Percentiles rank a stretch among this genome's conserved stretches.
These are phyloP conservation scores for Sinocyclocheilus maitianheensis DNA, from an alignment of 2,113 vertebrate genomes.

Conservation along the genomic window DNA sequence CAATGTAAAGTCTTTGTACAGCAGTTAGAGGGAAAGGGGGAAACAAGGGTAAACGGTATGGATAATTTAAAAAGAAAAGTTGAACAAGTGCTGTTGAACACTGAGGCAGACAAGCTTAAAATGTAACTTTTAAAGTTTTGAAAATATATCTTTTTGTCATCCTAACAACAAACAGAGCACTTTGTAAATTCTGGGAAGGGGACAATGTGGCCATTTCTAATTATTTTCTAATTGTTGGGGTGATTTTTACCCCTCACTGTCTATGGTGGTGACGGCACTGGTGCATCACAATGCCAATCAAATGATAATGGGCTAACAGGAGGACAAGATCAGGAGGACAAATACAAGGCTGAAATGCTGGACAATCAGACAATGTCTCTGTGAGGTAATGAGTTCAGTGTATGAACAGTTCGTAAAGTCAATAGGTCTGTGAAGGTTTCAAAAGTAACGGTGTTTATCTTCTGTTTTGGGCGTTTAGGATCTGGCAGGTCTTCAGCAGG, in stretches of 20 bases:
- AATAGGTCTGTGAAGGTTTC: constrained; percentile 58
- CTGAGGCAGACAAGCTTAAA: background rate
- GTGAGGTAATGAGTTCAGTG: constrained; percentile 2
- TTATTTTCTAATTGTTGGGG: background rate
- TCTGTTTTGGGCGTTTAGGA: constrained; percentile 45
- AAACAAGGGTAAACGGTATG: too few species aligned
- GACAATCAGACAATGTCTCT: constrained; percentile 15
- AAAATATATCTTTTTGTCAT: background rate
- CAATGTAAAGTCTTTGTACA: too few species aligned
- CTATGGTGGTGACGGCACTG: background rate
- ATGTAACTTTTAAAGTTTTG: background rate
- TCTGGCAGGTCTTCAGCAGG: constrained; percentile 67
- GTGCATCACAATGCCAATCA: background rate
- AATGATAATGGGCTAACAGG: background rate
- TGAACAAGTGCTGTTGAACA: too few species aligned
- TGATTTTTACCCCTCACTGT: background rate
- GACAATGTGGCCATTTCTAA: background rate
- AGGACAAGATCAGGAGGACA: background rate
- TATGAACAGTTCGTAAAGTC: constrained; percentile 54
- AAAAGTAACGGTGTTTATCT: constrained; percentile 54
- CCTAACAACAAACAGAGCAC: too few species aligned
- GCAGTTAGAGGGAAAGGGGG: too few species aligned
- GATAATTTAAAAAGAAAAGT: too few species aligned
- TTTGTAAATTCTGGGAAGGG: background rate
- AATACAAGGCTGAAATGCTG: background rate